Base-by-base conservation (phyloP, 2,888 invertebrate species). In the Epinotia bilunana region DNA sequence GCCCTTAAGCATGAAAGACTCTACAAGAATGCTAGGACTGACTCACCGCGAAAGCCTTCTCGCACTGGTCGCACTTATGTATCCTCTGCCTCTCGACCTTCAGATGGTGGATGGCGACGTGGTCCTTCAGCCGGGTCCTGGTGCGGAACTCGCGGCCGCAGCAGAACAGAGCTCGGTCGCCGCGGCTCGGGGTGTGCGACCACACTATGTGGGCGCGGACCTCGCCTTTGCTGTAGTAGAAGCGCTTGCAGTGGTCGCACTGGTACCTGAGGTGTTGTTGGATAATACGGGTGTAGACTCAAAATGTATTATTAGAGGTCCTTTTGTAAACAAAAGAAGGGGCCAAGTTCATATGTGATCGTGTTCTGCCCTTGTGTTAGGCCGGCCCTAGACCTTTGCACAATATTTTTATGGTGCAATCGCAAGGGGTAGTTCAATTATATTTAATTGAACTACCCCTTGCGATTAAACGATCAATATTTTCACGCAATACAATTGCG, bases 131-230 rank as follows among this genome's bases (percentile, higher is more conserved):
- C 43, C 84, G 78, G 13, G 84, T 81, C 0, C 85, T 85, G 72
- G 86, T 82, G 69, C 88, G 83, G 84, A 88, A 88, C 69, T 83
- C 80, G 64, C 86, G 82, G 0, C 87, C 89, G 80, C 88, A 88
- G 3, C 75, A 67, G 80, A 87, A 87, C 33, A 69, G 82, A 81
- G 82, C 86, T 87, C 74, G 69, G 60, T 81, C 81, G 13, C 82
- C 79, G 9, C 81, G 78, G 12, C 79, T 79, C 7, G 78, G 78
- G 58, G 80, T 75, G 83, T 88, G 88, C 72, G 87, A 82, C 88
- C 88, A 88, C 76, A 79, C 78, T 76, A 88, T 87, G 84, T 88
- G 88, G 9, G 87, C 74, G 2, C 89, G 84, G 13, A 88, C 83
- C 80, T 88, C 89, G 80, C 85, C 87, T 72, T 88, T 88, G 0